These are phyloP conservation scores for Drosophila virilis DNA, from an alignment of 1,140 invertebrate species.

Conservation along the genomic window DNA sequence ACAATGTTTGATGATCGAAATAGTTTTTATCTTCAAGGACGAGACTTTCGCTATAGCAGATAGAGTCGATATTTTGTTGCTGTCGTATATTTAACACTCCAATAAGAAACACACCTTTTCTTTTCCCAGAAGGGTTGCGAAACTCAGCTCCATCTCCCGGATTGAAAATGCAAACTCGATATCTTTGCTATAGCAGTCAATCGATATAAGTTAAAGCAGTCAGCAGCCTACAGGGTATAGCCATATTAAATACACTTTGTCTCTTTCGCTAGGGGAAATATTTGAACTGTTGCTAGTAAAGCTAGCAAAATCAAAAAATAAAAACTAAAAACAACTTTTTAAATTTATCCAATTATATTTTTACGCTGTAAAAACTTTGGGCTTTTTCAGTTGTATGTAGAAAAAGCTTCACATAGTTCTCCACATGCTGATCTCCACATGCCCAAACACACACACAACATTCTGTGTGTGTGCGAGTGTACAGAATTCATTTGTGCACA, in stretches of 20 bases:
- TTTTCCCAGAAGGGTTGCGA: too few species aligned
- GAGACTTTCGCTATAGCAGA: too few species aligned
- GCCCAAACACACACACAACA: constrained; percentile 45
- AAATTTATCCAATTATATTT: constrained; percentile 81
- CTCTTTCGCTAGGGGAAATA: neutral
- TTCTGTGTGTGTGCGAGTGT: constrained; percentile 23
- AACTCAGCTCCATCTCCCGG: too few species aligned
- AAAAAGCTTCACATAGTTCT: constrained; percentile 44
- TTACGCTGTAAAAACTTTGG: constrained; percentile 77
- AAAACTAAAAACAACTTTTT: constrained; percentile 61
- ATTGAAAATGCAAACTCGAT: too few species aligned
- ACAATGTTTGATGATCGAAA: too few species aligned
- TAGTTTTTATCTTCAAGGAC: too few species aligned
- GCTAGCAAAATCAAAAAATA: constrained; percentile 2
- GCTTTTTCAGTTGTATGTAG: constrained; percentile 27
- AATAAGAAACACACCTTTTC: neutral
- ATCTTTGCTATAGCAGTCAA: too few species aligned
- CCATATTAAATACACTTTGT: too few species aligned
- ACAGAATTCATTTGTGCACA: constrained; percentile 70
- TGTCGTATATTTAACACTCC: too few species aligned
- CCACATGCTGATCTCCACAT: constrained; percentile 64
- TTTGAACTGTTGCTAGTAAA: neutral
- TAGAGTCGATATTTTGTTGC: too few species aligned
- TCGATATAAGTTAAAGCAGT: too few species aligned
- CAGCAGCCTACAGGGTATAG: neutral